Evolutionary conservation across 2,888 invertebrate genomes (phyloP), one percentile per base, ranked within the genome.

Genomic region (Plebejus anna): DNA sequence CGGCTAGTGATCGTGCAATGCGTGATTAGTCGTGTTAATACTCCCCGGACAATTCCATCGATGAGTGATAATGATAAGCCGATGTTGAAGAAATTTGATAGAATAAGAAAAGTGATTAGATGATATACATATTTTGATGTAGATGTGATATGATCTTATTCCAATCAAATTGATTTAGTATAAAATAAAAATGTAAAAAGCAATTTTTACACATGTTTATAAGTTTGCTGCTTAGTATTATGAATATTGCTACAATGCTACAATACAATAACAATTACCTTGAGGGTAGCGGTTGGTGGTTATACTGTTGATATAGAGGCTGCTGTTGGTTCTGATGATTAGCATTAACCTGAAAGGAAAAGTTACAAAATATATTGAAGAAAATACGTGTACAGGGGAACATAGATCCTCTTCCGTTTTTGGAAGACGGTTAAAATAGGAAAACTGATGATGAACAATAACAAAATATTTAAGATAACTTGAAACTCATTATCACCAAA

Each of bases 261-360:
- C 57, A 59, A 42, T 42, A 71, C 42, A 57, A 42, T 76, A 72
- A 13, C 75, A 76, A 80, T 86, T 81, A 93, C 93, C 93, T 89
- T 76, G 88, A 80, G 22, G 88, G 84, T 79, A 91, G 84, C 4
- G 91, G 93, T 80, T 92, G 92, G 81, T 90, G 93, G 81, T 90
- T 92, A 80, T 90, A 86, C 79, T 90, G 91, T 81, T 88, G 88
- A 83, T 90, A 92, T 79, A 86, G 88, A 76, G 86, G 89, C 82
- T 88, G 90, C 78, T 84, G 90, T 81, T 84, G 90, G 82, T 87
- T 86, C 83, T 89, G 93, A 80, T 90, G 91, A 82, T 92, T 94
- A 76, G 92, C 91, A 82, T 91, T 91, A 79, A 90, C 84, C 90
- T 90, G 88, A 66, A 81, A 81, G 77, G 55, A 79, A 51, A 57